Base-by-base conservation (phyloP, 2,113 vertebrate species). In the Illadopsis cleaveri region DNA sequence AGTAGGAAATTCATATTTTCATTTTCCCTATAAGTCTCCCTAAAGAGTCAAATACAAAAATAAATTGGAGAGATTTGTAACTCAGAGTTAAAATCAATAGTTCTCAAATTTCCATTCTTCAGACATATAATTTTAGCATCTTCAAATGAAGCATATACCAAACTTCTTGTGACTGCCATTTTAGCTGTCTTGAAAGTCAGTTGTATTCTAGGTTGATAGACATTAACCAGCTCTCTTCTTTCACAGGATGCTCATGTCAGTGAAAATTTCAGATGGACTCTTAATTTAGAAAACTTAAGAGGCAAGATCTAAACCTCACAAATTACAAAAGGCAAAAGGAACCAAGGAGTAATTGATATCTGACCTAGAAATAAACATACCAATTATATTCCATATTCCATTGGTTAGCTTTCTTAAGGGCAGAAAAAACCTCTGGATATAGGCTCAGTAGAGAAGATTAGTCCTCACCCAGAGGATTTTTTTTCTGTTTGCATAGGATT, bases 401-500 rank as follows among this genome's bases (percentile, higher is more conserved):
- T 20, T 72, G 21, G 53, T 86, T 62, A 38, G 2, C 22, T 82
- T 64, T 66, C 37, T 44, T 47, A 69, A 28, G 28, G 37, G 5
- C 40, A 85, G n/a, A 15, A 44, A 82, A 78, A 73, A 4, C 8
- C 24, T 62, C 51, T 64, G 33, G 15, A 10, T 82, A 17, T 20
- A 12, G 18, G 6, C 42, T 89, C 31, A 8, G 8, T 71, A 86
- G 42, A 86, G 89, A 65, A 86, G 82, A 64, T 81, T 12, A 40
- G 53, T 82, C 40, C 15, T 89, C 81, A 84, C 65, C 64, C 75
- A 82, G 60, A 88, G 60, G 27, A 35, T 20, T 87, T 92, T 64
- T 70, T 23, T 94, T 82, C 79, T 68, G 38, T 79, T 86, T 92
- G 75, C 50, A n/a, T 6, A 84, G n/a, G n/a, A 45, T 96, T 97